A percentile compares a stretch with the other conserved stretches of the same genome.
These are phyloP conservation scores for Drosophila mayri DNA, from an alignment of 1,140 invertebrate species.

Conservation along the genomic window DNA sequence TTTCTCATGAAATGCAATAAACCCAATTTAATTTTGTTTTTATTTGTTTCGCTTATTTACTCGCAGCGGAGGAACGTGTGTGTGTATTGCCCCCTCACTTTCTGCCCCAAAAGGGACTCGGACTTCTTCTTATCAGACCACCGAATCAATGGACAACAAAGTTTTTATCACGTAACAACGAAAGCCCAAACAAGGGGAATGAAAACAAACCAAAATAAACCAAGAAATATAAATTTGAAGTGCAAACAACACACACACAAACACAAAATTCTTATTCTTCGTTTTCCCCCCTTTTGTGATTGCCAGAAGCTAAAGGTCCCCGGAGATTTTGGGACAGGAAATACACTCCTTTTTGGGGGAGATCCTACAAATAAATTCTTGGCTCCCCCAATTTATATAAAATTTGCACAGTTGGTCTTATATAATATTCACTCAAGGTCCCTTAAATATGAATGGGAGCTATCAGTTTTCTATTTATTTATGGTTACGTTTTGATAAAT, in stretches of 20 bases:
- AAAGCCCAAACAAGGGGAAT: constrained; percentile 44
- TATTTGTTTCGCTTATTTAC: constrained; percentile 79
- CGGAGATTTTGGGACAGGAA: background rate
- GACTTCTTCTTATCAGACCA: constrained; percentile 65
- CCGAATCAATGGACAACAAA: constrained; percentile 62
- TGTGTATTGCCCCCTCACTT: background rate
- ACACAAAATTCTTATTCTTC: constrained; percentile 16
- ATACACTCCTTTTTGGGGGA: background rate
- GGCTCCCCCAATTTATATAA: background rate
- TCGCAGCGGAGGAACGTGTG: constrained; percentile 48
- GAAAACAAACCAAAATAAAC: constrained; percentile 11
- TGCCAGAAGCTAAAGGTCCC: constrained; percentile 6
- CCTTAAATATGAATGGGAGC: background rate
- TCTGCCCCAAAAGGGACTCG: constrained; percentile 3
- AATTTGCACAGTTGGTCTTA: constrained; percentile 3
- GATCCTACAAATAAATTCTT: constrained; percentile 4
- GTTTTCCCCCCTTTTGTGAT: background rate
- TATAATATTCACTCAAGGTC: background rate
- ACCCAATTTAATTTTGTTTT: constrained; percentile 79
- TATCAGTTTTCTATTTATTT: background rate
- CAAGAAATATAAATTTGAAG: constrained; percentile 44
- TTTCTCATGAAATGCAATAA: constrained; percentile 83
- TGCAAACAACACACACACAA: constrained; percentile 20
- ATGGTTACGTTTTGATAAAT: background rate
- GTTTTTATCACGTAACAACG: constrained; percentile 70